Evolutionary conservation across 1,140 invertebrate species (phyloP).

Genomic region (Tetramorium simillimum): DNA sequence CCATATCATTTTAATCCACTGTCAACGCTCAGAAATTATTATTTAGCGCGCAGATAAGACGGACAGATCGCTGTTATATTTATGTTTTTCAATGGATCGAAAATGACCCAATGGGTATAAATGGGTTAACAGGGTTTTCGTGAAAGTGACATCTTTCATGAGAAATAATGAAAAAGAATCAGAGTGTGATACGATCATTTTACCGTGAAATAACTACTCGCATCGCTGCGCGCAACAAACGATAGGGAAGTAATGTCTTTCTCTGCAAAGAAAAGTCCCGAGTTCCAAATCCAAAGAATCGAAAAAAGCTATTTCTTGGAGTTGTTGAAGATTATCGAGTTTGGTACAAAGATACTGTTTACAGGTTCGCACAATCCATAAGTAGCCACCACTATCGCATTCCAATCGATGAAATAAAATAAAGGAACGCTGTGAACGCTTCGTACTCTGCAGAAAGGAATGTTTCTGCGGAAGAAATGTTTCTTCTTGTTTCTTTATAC

Average conservation of each 20-base stretch:
- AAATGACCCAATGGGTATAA: no score
- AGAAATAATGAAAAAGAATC: conserved; percentile 9
- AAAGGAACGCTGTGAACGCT: background rate
- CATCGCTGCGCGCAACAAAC: conserved; percentile 31
- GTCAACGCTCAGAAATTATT: background rate
- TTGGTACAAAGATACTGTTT: conserved; percentile 32
- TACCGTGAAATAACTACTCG: conserved; percentile 21
- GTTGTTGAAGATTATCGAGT: conserved; percentile 4
- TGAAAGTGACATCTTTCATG: background rate
- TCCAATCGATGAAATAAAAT: conserved; percentile 24
- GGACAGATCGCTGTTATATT: no score
- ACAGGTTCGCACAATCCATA: conserved; percentile 19
- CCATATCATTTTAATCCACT: background rate
- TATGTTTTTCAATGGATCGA: no score
- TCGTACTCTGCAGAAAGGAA: background rate
- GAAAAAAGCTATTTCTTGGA: conserved; percentile 30
- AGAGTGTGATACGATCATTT: conserved; percentile 5
- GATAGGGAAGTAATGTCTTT: conserved; percentile 23
- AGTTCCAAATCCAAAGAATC: conserved; percentile 5
- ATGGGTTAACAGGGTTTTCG: background rate
- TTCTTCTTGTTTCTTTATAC: background rate
- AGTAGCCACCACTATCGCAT: conserved; percentile 8
- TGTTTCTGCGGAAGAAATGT: background rate
- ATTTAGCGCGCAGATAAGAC: background rate
- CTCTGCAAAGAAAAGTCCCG: background rate